Evolutionary conservation across 2,113 vertebrate genomes (phyloP), one percentile per base, ranked within the genome.

Genomic region (Antennarius striatus): DNA sequence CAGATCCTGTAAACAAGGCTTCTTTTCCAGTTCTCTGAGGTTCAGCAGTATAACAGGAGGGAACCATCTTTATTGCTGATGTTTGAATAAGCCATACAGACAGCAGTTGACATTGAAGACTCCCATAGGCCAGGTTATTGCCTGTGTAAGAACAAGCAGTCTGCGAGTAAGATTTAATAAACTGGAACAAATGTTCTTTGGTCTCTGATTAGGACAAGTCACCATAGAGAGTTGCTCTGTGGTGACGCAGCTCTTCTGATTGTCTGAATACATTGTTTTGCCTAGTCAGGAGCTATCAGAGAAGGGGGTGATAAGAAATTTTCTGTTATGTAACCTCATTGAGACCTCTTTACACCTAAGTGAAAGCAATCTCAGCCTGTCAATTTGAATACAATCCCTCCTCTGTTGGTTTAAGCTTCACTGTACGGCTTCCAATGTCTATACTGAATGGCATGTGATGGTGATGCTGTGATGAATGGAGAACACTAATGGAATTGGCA

Each of bases 71-170:
- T 63, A 73, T 82, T 79, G 58, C 22, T 45, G 70, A 40, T 81
- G 67, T 88, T 85, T 85, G 72, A 83, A 75, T 84, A 79, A 80
- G 66, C 68, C 65, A 72, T 81, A 79, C 63, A 70, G 71, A 83
- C 77, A 80, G 71, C 11, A 28, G 58, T 60, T 79, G 78, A 83
- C 74, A 64, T 82, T 79, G 80, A 85, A 73, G 71, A 60, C 68
- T 90, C 87, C 88, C 88, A 74, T 49, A 73, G 80, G 83, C 74
- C 71, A 51, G 63, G 58, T 84, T 84, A 86, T 71, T 82, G 71
- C 71, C 73, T 86, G 66, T 45, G 58, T 71, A 58, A 81, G 81
- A 82, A 75, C 71, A 78, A 74, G 86, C 78, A 80, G 63, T 71
- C 40, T 72, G 74, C 71, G 75, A 75, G 79, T 82, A 79, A 63